Evolutionary conservation across 2,113 vertebrate genomes (phyloP).

Genomic region (Pao palembangensis): DNA sequence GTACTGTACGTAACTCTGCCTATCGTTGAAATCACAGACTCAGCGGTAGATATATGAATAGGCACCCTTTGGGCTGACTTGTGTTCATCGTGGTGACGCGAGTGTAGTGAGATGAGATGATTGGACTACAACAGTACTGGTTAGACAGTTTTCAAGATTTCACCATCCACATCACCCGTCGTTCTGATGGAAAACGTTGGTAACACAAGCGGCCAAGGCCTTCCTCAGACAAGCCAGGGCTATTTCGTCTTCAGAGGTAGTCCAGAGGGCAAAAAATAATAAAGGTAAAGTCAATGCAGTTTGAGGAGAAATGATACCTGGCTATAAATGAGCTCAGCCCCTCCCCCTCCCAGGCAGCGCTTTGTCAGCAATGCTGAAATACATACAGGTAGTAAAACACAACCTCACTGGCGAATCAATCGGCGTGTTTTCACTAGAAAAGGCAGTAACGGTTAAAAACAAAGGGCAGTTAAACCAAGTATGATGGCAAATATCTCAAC

Average conservation of each 20-base stretch:
- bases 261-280: constrained; percentile 44
- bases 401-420: constrained; percentile 1
- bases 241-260: constrained; percentile 61
- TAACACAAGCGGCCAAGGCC: constrained; percentile 11
- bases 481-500: too few relatives aligned
- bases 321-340: constrained; percentile 31
- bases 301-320: constrained; percentile 37
- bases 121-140: constrained; percentile 61
- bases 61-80: constrained; percentile 53
- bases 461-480: too few relatives aligned
- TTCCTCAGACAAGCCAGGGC: constrained; percentile 39
- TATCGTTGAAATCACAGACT: constrained; percentile 64
- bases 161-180: constrained; percentile 34
- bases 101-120: constrained; percentile 57
- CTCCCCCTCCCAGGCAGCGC: constrained; percentile 36
- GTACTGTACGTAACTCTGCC: constrained; percentile 63
- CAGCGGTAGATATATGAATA: constrained; percentile 46
- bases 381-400: constrained; percentile 40
- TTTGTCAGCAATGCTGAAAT: constrained; percentile 60
- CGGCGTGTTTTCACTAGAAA: constrained; percentile 1
- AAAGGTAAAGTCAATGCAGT: constrained; percentile 46
- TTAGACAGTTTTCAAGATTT: constrained; percentile 57
- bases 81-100: constrained; percentile 46
- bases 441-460: not conserved
- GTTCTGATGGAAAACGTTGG: constrained; percentile 23